Percentiles rank a stretch among this genome's conserved stretches.
phyloP scores from a whole-genome alignment of 2,888 invertebrate species.

The Drosophila subquinaria region DNA sequence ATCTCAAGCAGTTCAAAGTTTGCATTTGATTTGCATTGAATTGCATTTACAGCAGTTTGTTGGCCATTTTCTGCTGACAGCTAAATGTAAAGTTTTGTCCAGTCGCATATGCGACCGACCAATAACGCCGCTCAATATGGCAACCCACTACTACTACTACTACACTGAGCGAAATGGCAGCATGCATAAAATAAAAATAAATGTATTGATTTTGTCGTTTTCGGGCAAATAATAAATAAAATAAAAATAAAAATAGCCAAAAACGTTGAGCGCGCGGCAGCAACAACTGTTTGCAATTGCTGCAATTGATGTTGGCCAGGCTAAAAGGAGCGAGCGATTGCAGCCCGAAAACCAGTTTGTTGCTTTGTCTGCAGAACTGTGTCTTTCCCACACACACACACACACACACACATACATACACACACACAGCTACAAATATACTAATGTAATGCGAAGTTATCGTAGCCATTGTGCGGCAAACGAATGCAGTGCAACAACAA shows the following conservation, averaged over 20 bases:
- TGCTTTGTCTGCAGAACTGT: conserved; percentile 62
- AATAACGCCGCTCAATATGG: conserved; percentile 46
- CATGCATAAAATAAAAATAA: conserved; percentile 54
- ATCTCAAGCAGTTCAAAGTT: conserved; percentile 46
- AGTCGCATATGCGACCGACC: conserved; percentile 73
- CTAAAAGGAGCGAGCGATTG: conserved; percentile 51
- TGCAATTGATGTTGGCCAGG: conserved; percentile 69
- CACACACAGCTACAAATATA: conserved; percentile 48
- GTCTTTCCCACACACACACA: conserved; percentile 69
- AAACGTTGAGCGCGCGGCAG: conserved; percentile 33
- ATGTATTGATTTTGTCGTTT: conserved; percentile 74
- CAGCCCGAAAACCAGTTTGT: conserved; percentile 71
- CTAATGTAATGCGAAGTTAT: conserved; percentile 80
- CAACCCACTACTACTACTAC: conserved; percentile 30
- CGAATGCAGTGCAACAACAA: conserved; percentile 76
- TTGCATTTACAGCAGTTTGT: conserved; percentile 54
- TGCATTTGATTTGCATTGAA: conserved; percentile 68
- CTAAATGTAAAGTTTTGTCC: conserved; percentile 67
- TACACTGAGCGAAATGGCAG: conserved; percentile 27
- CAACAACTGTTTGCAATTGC: conserved; percentile 59
- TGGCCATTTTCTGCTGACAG: conserved; percentile 50
- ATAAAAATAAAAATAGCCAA: conserved; percentile 60
- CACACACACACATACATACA: too few species aligned
- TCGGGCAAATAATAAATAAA: conserved; percentile 71
- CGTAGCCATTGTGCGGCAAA: conserved; percentile 76